phyloP scores from a whole-genome alignment of 2,888 invertebrate genomes.

The Trachelus stipa region DNA sequence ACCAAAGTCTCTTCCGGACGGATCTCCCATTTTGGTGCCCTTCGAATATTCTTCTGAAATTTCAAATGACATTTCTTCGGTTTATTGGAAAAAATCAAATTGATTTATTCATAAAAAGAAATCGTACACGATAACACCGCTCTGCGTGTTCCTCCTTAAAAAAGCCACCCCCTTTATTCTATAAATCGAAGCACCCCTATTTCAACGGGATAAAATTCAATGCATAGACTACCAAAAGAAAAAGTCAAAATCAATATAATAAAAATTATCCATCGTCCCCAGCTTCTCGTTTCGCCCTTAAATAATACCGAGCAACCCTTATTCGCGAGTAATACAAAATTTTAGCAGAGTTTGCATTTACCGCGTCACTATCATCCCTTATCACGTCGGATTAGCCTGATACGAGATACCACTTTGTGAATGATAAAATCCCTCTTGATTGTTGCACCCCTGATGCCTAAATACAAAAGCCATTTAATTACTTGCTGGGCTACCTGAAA shows the following conservation, averaged over 20 bases:
- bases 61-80: background rate
- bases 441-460: background rate
- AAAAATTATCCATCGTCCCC: background rate
- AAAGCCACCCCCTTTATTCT: no score
- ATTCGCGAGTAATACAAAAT: background rate
- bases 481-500: background rate
- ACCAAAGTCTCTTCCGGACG: background rate
- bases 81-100: background rate
- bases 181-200: no score
- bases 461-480: background rate
- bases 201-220: no score
- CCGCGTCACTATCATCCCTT: background rate
- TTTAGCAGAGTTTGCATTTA: background rate
- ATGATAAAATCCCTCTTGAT: background rate
- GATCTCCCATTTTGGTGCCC: fast-evolving
- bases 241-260: no score
- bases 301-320: no score
- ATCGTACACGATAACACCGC: background rate
- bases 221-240: no score
- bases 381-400: background rate
- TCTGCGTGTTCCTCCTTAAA: no score
- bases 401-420: background rate
- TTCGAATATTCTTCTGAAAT: background rate
- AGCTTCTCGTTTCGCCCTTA: no score
- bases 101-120: constrained; percentile 4